Conservation (phyloP, 2,888 invertebrate species). For the Arrhopalites spinosus region DNA sequence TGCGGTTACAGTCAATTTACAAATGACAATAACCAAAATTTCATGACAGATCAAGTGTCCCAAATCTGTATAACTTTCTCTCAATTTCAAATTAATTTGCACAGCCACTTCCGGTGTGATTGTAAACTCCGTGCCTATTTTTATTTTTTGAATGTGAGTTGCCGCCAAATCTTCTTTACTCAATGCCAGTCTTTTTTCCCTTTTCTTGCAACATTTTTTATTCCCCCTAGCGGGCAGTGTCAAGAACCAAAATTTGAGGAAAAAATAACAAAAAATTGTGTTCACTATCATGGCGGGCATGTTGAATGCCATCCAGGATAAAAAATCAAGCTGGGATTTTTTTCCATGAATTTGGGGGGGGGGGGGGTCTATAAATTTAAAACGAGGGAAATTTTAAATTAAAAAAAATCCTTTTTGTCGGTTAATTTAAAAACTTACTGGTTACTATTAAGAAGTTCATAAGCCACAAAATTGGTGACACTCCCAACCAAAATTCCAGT, state of each 20-base stretch:
- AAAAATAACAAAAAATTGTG: constrained; percentile 1
- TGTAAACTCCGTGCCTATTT: neutral
- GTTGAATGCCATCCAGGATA: constrained; percentile 5
- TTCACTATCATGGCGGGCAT: constrained; percentile 10
- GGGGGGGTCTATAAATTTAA: too few relatives aligned
- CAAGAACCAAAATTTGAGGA: constrained; percentile 10
- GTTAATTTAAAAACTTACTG: too few relatives aligned
- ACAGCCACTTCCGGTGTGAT: neutral
- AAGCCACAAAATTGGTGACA: constrained; percentile 15
- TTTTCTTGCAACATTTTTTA: neutral
- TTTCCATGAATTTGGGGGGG: neutral
- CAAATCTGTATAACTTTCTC: neutral
- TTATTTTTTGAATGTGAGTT: too few relatives aligned
- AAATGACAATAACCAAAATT: constrained; percentile 5
- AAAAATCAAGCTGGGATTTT: neutral
- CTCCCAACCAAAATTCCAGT: constrained; percentile 9
- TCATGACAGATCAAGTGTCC: constrained; percentile 18
- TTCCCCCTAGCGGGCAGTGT: neutral
- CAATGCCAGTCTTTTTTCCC: neutral
- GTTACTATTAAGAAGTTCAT: neutral
- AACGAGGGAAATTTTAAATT: too few relatives aligned
- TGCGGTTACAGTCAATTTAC: neutral
- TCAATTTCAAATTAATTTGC: neutral
- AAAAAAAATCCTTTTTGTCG: too few relatives aligned
- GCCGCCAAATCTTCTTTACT: too few relatives aligned